Percentiles rank a stretch among this genome's conserved stretches.
Conservation (phyloP, 2,888 invertebrate genomes). For the Drosophila monieri region DNA sequence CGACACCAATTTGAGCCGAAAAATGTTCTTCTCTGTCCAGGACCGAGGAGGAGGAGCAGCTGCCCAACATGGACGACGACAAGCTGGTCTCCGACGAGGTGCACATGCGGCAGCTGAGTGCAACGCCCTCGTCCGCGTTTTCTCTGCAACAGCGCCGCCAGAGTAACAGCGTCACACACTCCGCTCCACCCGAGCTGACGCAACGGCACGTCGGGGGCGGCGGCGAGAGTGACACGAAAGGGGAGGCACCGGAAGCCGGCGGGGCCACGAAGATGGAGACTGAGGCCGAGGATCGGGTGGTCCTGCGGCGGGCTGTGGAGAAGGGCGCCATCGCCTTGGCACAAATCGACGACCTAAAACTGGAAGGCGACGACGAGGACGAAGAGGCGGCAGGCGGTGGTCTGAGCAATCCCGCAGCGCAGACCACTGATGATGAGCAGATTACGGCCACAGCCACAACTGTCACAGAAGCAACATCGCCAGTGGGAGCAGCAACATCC, state of each 20-base stretch:
- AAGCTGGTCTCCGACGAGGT: slow-evolving; percentile 81
- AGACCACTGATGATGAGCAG: slow-evolving; percentile 69
- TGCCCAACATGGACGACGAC: slow-evolving; percentile 79
- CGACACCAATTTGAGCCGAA: not conserved
- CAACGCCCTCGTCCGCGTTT: slow-evolving; percentile 68
- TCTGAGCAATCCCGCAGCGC: slow-evolving; percentile 71
- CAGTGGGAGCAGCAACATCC: slow-evolving; percentile 10
- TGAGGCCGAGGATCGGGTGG: slow-evolving; percentile 51
- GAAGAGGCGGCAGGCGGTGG: slow-evolving; percentile 48
- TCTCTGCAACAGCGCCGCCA: slow-evolving; percentile 62
- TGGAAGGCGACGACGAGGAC: slow-evolving; percentile 53
- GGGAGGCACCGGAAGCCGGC: slow-evolving; percentile 12
- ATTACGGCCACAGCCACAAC: slow-evolving; percentile 43
- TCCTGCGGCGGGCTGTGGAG: slow-evolving; percentile 57
- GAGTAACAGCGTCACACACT: slow-evolving; percentile 57
- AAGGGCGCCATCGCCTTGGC: slow-evolving; percentile 72
- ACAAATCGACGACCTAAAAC: slow-evolving; percentile 69
- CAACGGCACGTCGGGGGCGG: slow-evolving; percentile 34
- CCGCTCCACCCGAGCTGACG: slow-evolving; percentile 63
- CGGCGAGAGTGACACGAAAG: slow-evolving; percentile 10
- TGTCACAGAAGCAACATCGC: slow-evolving; percentile 5
- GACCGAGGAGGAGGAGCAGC: slow-evolving; percentile 58
- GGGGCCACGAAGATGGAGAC: not conserved
- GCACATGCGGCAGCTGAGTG: slow-evolving; percentile 76
- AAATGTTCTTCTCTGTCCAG: slow-evolving; percentile 47